phyloP scores from a whole-genome alignment of 2,797 vertebrate species.

The Gobionotothen gibberifrons region DNA sequence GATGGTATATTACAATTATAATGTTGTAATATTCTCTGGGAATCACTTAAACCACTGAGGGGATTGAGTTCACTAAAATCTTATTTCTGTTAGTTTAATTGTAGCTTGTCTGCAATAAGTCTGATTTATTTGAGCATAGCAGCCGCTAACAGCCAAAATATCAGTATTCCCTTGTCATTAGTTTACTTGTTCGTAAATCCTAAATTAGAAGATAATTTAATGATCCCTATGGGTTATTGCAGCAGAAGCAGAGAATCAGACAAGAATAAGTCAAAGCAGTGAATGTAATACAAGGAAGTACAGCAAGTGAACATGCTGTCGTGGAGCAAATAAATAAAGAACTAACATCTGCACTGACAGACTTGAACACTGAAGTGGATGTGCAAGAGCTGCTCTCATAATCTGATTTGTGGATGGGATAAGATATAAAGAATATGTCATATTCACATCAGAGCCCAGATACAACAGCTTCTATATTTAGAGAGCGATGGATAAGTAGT shows the following conservation, averaged over 20 bases:
- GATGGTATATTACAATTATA: not conserved
- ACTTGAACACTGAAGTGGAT: conserved; percentile 7
- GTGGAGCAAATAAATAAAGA: conserved; percentile 31
- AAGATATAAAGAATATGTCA: not conserved
- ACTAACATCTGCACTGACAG: not conserved
- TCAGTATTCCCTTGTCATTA: conserved; percentile 30
- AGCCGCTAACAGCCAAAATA: conserved; percentile 17
- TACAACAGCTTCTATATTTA: not conserved
- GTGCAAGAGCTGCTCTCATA: conserved; percentile 6
- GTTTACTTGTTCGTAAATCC: conserved; percentile 25
- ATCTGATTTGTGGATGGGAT: conserved; percentile 22
- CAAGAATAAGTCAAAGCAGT: conserved; percentile 37
- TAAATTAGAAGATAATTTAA: conserved; percentile 52
- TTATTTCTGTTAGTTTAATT: conserved; percentile 3
- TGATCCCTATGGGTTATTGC: conserved; percentile 33
- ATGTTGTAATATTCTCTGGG: not conserved
- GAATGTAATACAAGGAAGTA: conserved; percentile 30
- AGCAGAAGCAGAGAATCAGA: conserved; percentile 21
- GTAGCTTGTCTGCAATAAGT: conserved; percentile 8
- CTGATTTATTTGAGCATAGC: conserved; percentile 14
- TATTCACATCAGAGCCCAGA: not conserved
- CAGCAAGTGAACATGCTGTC: conserved; percentile 23
- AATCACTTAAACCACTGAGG: not conserved
- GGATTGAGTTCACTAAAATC: conserved; percentile 1
- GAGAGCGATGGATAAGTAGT: too few species aligned